Conservation (phyloP, 2,888 invertebrate species). For the Trissolcus japonicus region DNA sequence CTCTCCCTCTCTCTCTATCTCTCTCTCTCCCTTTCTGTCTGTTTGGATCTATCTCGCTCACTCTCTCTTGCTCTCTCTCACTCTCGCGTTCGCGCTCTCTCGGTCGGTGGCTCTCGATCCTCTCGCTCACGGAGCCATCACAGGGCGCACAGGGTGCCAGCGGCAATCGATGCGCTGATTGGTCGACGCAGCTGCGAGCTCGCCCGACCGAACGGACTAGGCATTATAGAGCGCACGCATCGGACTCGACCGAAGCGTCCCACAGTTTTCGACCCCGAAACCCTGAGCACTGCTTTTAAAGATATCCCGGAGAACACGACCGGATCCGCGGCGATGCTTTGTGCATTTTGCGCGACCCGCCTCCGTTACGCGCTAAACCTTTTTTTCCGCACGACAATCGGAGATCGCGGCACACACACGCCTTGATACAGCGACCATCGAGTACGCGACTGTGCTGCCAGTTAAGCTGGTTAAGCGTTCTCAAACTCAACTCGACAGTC, state of each 20-base stretch:
- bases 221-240: slow-evolving; percentile 45
- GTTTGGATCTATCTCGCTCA: slow-evolving; percentile 58
- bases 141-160: slow-evolving; percentile 33
- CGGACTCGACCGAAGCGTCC: slow-evolving; percentile 30
- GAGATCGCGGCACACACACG: slow-evolving; percentile 46
- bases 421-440: slow-evolving; percentile 35
- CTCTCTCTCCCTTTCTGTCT: slow-evolving; percentile 49
- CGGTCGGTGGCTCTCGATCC: slow-evolving; percentile 57
- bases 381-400: slow-evolving; percentile 12
- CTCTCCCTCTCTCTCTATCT: slow-evolving; percentile 60
- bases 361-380: slow-evolving; percentile 6
- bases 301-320: slow-evolving; percentile 13
- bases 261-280: not conserved
- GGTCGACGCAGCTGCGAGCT: slow-evolving; percentile 40
- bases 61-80: slow-evolving; percentile 68
- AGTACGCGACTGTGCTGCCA: slow-evolving; percentile 42
- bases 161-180: slow-evolving; percentile 43
- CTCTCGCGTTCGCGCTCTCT: slow-evolving; percentile 61
- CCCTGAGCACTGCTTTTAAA: slow-evolving; percentile 11
- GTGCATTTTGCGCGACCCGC: slow-evolving; percentile 14
- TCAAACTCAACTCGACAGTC: not conserved
- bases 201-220: slow-evolving; percentile 38
- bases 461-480: not conserved
- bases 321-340: slow-evolving; percentile 15
- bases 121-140: slow-evolving; percentile 36